Conservation (phyloP, 92 coral and sea anemone species). For the Galaxea fascicularis region DNA sequence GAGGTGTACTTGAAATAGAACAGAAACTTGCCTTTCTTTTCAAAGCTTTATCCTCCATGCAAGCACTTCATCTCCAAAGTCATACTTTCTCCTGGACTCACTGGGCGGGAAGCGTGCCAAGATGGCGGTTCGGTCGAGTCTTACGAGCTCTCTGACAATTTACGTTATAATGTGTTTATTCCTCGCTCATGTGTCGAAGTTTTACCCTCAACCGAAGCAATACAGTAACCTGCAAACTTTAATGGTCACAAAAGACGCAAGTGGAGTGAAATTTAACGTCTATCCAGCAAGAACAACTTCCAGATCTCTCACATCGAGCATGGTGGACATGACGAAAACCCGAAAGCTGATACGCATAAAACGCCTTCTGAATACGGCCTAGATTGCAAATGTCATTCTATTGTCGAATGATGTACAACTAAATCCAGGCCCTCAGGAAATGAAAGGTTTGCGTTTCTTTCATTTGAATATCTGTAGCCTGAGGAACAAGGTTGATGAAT, state of each 20-base stretch:
- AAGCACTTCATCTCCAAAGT: no score
- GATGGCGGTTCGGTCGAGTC: constrained; percentile 18
- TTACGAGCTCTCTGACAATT: constrained; percentile 7
- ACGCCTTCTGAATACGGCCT: constrained; percentile 9
- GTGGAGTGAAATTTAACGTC: constrained; percentile 14
- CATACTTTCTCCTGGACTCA: no score
- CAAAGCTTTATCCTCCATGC: no score
- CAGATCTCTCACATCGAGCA: constrained; percentile 5
- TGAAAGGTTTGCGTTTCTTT: constrained; percentile 27
- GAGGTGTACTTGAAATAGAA: no score
- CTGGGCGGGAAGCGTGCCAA: no score
- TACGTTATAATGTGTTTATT: not conserved
- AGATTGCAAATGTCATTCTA: constrained; percentile 16
- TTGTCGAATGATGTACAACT: constrained; percentile 34
- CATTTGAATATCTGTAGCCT: constrained; percentile 40
- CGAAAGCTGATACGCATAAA: not conserved
- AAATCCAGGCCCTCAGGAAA: constrained; percentile 46
- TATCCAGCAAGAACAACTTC: constrained; percentile 4
- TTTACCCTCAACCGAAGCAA: not conserved
- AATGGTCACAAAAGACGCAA: constrained; percentile 2
- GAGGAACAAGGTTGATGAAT: constrained; percentile 72
- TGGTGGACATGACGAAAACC: not conserved
- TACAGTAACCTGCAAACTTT: constrained; percentile 4
- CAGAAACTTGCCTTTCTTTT: no score
- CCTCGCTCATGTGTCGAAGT: not conserved